These are phyloP conservation scores for Lepeophtheirus nordmannii DNA, from an alignment of 2,888 invertebrate species.

Conservation along the genomic window DNA sequence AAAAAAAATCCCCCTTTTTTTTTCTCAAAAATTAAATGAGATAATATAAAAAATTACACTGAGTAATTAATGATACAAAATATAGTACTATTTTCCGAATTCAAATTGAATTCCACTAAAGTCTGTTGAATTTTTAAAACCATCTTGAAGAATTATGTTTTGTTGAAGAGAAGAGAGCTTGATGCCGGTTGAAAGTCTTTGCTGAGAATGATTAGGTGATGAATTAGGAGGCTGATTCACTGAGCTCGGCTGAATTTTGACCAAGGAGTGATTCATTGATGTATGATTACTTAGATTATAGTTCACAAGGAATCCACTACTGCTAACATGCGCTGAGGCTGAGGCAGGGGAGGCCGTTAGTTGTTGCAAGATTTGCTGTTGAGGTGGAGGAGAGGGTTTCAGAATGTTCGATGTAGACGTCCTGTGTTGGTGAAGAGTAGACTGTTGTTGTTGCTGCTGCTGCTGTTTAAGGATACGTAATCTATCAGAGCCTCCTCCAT, in stretches of 20 bases:
- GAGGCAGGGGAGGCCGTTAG: too few species aligned
- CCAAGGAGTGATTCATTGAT: too few species aligned
- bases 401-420: too few species aligned
- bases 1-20: too few species aligned
- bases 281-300: not conserved
- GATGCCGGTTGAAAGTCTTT: not conserved
- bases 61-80: too few species aligned
- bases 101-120: conserved; percentile 8
- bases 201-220: not conserved
- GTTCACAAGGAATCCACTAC: not conserved
- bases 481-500: not conserved
- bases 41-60: too few species aligned
- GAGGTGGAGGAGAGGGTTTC: not conserved
- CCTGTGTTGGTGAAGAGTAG: too few species aligned
- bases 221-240: not conserved
- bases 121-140: conserved; percentile 4
- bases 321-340: too few species aligned
- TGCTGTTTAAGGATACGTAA: not conserved
- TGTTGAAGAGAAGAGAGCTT: not conserved
- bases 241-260: not conserved
- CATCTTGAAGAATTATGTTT: not conserved
- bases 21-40: too few species aligned
- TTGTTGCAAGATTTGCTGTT: too few species aligned
- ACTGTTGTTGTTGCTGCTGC: too few species aligned
- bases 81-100: not conserved